A percentile compares a stretch with the other conserved stretches of the same genome.
These are phyloP conservation scores for Phalloptychus januarius DNA, from an alignment of 2,797 vertebrate species.

Conservation along the genomic window DNA sequence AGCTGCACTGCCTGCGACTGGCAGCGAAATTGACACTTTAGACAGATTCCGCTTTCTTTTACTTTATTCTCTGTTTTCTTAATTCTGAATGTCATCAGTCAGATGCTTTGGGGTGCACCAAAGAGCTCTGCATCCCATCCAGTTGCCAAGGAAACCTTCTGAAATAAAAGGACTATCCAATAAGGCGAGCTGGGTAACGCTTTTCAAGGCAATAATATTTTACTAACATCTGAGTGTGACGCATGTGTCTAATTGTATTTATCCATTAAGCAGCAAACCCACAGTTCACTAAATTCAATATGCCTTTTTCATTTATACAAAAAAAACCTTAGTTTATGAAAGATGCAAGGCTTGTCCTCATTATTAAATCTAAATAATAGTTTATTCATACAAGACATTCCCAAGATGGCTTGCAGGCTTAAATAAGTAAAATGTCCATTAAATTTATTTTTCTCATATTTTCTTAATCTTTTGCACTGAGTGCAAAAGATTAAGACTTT, in stretches of 20 bases:
- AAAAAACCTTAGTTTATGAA: background rate
- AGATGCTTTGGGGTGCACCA: constrained; percentile 42
- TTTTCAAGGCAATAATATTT: constrained; percentile 25
- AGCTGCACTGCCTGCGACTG: constrained; percentile 31
- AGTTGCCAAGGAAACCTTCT: constrained; percentile 65
- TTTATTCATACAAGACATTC: constrained; percentile 1
- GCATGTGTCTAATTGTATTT: background rate
- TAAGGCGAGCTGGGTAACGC: constrained; percentile 21
- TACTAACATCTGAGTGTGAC: background rate
- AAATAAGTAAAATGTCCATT: constrained; percentile 5
- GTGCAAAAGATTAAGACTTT: too few relatives aligned
- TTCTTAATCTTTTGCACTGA: too few relatives aligned
- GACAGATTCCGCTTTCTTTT: background rate
- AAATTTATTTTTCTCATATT: background rate
- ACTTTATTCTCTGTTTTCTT: constrained; percentile 38
- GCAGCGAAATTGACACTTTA: constrained; percentile 14
- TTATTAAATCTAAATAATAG: background rate
- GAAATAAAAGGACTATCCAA: constrained; percentile 48
- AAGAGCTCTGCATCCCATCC: constrained; percentile 44
- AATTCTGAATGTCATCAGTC: constrained; percentile 58
- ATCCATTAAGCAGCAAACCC: constrained; percentile 13
- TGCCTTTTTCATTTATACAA: background rate
- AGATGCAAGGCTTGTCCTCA: background rate
- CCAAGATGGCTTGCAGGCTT: background rate
- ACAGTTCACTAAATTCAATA: constrained; percentile 18